phyloP scores from a whole-genome alignment of 2,797 vertebrate species.

The Sebastes iracundus region DNA sequence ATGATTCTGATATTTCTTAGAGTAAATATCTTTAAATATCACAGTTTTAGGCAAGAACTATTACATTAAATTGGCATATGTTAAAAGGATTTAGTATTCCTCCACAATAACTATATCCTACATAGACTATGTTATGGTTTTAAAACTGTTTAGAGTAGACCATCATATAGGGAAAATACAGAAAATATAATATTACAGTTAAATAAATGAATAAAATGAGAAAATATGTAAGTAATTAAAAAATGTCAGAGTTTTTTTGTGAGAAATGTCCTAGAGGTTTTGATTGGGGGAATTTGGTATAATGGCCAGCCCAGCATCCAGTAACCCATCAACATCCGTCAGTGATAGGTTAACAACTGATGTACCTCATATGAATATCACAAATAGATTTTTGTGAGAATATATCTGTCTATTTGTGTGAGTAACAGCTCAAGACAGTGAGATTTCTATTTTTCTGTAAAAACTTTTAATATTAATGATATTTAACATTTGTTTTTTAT shows the following conservation, averaged over 20 bases:
- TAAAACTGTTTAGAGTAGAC: not conserved
- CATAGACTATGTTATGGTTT: not conserved
- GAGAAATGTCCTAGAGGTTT: not conserved
- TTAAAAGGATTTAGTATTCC: not conserved
- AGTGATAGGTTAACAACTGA: conserved; percentile 6
- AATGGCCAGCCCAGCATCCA: not conserved
- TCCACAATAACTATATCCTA: not conserved
- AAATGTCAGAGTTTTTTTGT: not conserved
- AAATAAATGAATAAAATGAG: not conserved
- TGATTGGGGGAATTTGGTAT: not conserved
- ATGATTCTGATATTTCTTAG: not conserved
- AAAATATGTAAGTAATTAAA: not conserved
- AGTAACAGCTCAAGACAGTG: not conserved
- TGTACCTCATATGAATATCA: conserved; percentile 7
- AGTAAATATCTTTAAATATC: not conserved
- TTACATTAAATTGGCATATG: not conserved
- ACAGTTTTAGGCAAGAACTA: not conserved
- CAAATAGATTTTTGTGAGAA: not conserved
- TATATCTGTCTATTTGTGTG: conserved; percentile 5
- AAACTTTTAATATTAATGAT: conserved; percentile 2
- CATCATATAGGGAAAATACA: not conserved
- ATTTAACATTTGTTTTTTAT: conserved; percentile 38
- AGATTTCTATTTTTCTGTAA: not conserved
- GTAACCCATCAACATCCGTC: not conserved
- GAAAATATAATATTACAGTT: not conserved